Percentiles rank a stretch among this genome's conserved stretches.
Conservation (phyloP, 2,888 invertebrate genomes). For the Arge pagana region DNA sequence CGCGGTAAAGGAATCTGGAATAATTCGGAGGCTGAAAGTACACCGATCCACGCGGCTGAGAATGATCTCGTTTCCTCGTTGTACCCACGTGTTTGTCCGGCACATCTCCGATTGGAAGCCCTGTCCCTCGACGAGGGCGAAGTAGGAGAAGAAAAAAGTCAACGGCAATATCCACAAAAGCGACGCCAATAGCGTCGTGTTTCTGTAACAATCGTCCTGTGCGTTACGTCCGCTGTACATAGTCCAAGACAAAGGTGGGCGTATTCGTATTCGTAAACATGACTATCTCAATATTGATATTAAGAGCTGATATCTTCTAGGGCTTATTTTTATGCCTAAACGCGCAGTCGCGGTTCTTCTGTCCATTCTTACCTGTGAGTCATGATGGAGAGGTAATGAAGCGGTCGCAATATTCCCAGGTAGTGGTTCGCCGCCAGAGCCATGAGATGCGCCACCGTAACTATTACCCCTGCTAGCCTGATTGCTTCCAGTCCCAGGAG, state of each 20-base stretch:
- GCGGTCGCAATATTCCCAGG: conserved; percentile 66
- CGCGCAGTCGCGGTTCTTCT: too few species aligned
- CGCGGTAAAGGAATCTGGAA: conserved; percentile 56
- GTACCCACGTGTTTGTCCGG: conserved; percentile 28
- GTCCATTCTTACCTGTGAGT: conserved; percentile 56
- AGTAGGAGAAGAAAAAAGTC: conserved; percentile 60
- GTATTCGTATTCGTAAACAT: too few species aligned
- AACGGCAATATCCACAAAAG: conserved; percentile 65
- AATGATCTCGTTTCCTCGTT: too few species aligned
- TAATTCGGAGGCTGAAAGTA: conserved; percentile 26
- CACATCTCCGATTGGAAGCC: conserved; percentile 54
- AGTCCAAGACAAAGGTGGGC: neutral
- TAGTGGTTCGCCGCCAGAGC: conserved; percentile 71
- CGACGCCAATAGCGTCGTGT: conserved; percentile 59
- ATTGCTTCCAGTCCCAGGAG: conserved; percentile 56
- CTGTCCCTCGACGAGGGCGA: conserved; percentile 59
- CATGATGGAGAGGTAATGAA: conserved; percentile 67
- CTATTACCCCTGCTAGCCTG: conserved; percentile 65
- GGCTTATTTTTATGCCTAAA: too few species aligned
- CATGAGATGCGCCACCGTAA: conserved; percentile 67
- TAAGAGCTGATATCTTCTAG: too few species aligned
- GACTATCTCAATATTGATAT: too few species aligned
- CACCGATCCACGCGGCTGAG: neutral
- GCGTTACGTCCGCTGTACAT: neutral
- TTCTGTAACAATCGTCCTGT: conserved; percentile 39